These are phyloP conservation scores for Andinoacara biseriatus DNA, from an alignment of 2,113 vertebrate species.

Conservation along the genomic window DNA sequence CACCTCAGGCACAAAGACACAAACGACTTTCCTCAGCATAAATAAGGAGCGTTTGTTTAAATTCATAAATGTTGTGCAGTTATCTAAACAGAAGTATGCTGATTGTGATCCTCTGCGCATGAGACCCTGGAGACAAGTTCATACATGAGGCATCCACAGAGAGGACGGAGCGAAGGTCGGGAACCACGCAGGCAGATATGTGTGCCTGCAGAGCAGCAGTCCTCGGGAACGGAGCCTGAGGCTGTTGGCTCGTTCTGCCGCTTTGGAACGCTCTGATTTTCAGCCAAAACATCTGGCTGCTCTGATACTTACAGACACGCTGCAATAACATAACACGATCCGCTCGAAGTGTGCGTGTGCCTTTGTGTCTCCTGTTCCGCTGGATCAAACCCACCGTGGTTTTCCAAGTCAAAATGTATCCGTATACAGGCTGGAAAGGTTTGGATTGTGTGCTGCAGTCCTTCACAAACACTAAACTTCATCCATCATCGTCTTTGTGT, in stretches of 20 bases:
- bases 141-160: neutral
- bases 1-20: neutral
- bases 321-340: neutral
- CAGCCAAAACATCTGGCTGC: conserved; percentile 43
- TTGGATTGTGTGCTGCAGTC: neutral
- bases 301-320: neutral
- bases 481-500: neutral
- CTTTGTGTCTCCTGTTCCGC: neutral
- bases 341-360: neutral
- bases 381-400: neutral
- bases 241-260: conserved; percentile 17
- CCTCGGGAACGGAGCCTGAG: neutral
- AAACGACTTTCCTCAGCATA: neutral
- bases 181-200: neutral
- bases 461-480: neutral
- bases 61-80: neutral
- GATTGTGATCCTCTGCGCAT: neutral
- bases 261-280: neutral
- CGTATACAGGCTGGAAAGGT: neutral
- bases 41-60: conserved; percentile 17
- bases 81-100: neutral
- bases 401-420: neutral
- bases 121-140: neutral
- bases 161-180: neutral
- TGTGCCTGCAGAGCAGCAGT: neutral